Evolutionary conservation across 2,888 invertebrate species (phyloP), one percentile per base, ranked within the genome.

Genomic region (Escarpia spicata): DNA sequence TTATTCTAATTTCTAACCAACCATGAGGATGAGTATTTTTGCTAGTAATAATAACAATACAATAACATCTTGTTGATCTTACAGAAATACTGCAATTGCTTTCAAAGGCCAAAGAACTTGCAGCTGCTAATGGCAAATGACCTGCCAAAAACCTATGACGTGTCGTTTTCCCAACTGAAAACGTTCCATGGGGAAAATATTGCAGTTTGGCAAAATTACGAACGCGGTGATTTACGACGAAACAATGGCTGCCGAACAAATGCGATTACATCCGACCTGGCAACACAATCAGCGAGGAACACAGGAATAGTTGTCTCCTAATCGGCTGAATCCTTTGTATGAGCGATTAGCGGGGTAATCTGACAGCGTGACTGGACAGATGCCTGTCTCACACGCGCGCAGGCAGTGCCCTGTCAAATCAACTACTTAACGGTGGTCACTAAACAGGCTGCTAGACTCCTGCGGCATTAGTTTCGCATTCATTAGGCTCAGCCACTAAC

Each of bases 241-340:
- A 75, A 75, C 75, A 75, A 75, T 75, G 75, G 75, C 75, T 6
- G 75, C n/a, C 75, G 26, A 75, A 75, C 75, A 75, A 75, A 75
- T 6, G 75, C n/a, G 75, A 75, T 75, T 75, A 75, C 75, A 26
- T 2, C 75, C 75, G 75, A 6, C 75, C n/a, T 4, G 26, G 75
- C 75, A 75, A 75, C 75, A 75, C 75, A 75, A 75, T 75, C 75
- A 75, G 75, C 75, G 75, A 52, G 75, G 75, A 26, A 75, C 75
- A 75, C 75, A 15, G 75, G 75, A 75, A 75, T 75, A 75, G n/a
- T 75, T 75, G 75, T 26, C 26, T 26, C 2, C 75, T 75, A 75
- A 75, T 75, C 75, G 75, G 75, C 26, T 6, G 19, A 75, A 75
- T 75, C 75, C 75, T 75, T n/a, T n/a, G 75, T 75, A 75, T 75